Conservation (phyloP, 2,888 invertebrate genomes). For the Tuta absoluta region DNA sequence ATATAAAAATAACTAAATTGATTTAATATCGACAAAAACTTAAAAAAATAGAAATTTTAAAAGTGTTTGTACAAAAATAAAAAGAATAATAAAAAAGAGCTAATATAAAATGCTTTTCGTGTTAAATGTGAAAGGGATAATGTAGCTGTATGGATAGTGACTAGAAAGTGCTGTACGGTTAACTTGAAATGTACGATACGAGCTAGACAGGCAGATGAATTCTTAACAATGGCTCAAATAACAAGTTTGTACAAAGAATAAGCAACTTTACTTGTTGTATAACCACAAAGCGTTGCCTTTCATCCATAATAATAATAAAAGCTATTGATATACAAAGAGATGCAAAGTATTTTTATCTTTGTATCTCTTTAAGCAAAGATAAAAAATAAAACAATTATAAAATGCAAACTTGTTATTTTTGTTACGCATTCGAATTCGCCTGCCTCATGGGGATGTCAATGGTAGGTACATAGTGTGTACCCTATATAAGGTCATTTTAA, state of each 20-base stretch:
- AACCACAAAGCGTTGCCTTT: too few species aligned
- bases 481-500: too few species aligned
- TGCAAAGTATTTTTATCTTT: too few species aligned
- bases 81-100: conserved; percentile 45
- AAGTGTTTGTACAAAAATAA: conserved; percentile 55
- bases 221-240: background rate
- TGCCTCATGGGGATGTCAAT: too few species aligned
- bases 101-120: conserved; percentile 41
- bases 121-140: conserved; percentile 35
- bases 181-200: conserved; percentile 21
- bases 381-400: too few species aligned
- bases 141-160: conserved; percentile 27
- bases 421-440: too few species aligned
- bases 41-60: conserved; percentile 39
- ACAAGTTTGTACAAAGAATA: background rate
- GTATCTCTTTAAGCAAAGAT: too few species aligned
- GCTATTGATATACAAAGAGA: too few species aligned
- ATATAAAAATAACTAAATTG: conserved; percentile 45
- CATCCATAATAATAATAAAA: background rate
- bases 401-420: too few species aligned
- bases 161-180: conserved; percentile 23
- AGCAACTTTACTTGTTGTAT: background rate
- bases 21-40: conserved; percentile 44
- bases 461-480: conserved; percentile 66
- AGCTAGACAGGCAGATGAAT: background rate